Base-by-base conservation (phyloP, 2,888 invertebrate genomes). In the Drosophila rellima region DNA sequence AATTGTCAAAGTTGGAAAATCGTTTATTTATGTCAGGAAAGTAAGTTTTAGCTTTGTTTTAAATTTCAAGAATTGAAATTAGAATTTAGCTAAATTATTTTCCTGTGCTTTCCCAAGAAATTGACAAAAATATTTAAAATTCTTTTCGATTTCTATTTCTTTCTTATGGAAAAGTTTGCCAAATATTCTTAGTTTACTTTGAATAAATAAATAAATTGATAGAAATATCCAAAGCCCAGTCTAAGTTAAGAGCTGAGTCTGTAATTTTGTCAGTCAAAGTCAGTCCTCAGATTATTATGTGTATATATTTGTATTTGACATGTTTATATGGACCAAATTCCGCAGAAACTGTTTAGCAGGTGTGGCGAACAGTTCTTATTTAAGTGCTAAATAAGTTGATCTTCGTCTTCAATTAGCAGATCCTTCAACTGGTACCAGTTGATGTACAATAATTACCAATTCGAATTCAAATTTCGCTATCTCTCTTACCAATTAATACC, bases 361-460 rank as follows among this genome's bases (percentile, higher is more conserved):
- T 66, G 23, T 48, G 65, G 42, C 66, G 54, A 63, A 59, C 37
- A 23, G 48, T 39, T 62, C 57, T 59, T 68, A 69, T 68, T 78
- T 62, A 70, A 42, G 48, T 65, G 60, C 55, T 23, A 66, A 66
- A 80, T 77, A 11, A 48, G 62, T 50, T 69, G 56, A 67, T 59
- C 66, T 40, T 60, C 71, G 71, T 65, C 60, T 70, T 62, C 42
- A 79, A 87, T 83, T 83, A 88, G 74, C 83, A 65, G 65, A 79
- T 85, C 74, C 81, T 77, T 83, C 80, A 84, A 83, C 85, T 84
- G 82, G 88, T 87, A 76, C 73, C 79, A 78, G 71, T 78, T 65
- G 63, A 82, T 78, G n/a, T n/a, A n/a, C n/a, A n/a, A 73, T 64
- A 74, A 78, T 73, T 73, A 54, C 40, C 65, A 47, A 57, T 52